Evolutionary conservation across 2,888 invertebrate species (phyloP).

Genomic region (Barypeithes pellucidus): DNA sequence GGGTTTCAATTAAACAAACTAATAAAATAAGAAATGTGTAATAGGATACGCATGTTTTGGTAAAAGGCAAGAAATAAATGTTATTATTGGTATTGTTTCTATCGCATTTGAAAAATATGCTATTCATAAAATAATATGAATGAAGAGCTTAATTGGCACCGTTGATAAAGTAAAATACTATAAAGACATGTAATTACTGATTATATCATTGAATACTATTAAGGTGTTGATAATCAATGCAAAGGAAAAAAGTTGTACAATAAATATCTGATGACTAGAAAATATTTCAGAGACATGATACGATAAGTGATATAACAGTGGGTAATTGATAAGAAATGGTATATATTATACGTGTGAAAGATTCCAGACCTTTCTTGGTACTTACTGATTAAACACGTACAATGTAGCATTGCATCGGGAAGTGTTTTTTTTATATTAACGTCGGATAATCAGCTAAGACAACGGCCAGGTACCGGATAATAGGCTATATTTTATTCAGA

Average conservation of each 20-base stretch:
- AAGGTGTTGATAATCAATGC: neutral
- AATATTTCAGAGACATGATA: too few relatives aligned
- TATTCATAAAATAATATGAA: conserved; percentile 19
- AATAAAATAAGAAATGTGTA: conserved; percentile 2
- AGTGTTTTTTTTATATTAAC: too few relatives aligned
- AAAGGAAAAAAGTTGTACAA: neutral
- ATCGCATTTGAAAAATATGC: neutral
- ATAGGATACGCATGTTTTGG: neutral
- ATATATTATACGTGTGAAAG: too few relatives aligned
- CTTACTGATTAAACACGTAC: too few relatives aligned
- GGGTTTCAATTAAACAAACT: conserved; percentile 27
- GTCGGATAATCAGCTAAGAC: too few relatives aligned
- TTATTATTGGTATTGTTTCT: neutral
- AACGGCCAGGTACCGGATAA: too few relatives aligned
- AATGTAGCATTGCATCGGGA: too few relatives aligned
- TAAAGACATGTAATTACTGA: conserved; percentile 3
- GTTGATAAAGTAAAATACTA: conserved; percentile 23
- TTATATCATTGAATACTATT: conserved; percentile 5
- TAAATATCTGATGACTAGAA: conserved; percentile 11
- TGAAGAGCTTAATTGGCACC: conserved; percentile 4
- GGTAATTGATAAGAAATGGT: too few relatives aligned
- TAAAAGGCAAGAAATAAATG: neutral
- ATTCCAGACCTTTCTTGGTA: too few relatives aligned
- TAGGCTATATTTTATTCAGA: too few relatives aligned
- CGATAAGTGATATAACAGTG: too few relatives aligned